Percentiles rank a stretch among this genome's conserved stretches.
These are phyloP conservation scores for Aleadryas rufinucha DNA, from an alignment of 2,113 vertebrate species.

Conservation along the genomic window DNA sequence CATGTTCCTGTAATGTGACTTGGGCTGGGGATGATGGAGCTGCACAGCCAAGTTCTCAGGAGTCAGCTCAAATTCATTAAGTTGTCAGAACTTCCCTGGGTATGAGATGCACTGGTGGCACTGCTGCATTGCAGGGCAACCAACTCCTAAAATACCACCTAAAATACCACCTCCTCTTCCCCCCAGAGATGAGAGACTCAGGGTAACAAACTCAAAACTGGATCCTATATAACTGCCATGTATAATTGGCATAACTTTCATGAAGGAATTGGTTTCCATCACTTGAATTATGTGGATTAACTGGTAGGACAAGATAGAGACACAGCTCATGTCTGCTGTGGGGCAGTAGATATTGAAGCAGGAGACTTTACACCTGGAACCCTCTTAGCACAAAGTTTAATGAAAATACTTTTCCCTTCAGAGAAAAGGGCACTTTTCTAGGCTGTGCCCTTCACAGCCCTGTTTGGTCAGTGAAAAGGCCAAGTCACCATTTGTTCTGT, in stretches of 20 bases:
- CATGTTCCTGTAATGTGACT: background rate
- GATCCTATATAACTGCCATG: background rate
- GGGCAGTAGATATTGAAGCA: fast-evolving
- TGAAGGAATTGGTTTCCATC: background rate
- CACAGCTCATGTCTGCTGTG: background rate
- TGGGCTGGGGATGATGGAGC: background rate
- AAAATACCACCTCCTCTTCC: background rate
- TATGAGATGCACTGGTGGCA: background rate
- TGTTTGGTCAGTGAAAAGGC: background rate
- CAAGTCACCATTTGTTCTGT: background rate
- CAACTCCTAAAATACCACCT: background rate
- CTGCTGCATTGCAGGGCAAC: background rate
- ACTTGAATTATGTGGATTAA: background rate
- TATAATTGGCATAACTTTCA: background rate
- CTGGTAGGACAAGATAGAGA: background rate
- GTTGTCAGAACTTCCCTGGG: background rate
- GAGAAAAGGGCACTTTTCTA: background rate
- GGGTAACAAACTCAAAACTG: background rate
- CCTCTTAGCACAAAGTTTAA: background rate
- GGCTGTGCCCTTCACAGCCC: background rate
- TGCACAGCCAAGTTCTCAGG: background rate
- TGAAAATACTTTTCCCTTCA: background rate
- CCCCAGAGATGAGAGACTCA: background rate
- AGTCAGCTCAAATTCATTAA: slow-evolving; percentile 23
- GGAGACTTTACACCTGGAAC: background rate